Evolutionary conservation across 64 coral and sea anemone genomes (phyloP), one percentile per base, ranked within the genome.

Genomic region (Stichodactyla helianthus): DNA sequence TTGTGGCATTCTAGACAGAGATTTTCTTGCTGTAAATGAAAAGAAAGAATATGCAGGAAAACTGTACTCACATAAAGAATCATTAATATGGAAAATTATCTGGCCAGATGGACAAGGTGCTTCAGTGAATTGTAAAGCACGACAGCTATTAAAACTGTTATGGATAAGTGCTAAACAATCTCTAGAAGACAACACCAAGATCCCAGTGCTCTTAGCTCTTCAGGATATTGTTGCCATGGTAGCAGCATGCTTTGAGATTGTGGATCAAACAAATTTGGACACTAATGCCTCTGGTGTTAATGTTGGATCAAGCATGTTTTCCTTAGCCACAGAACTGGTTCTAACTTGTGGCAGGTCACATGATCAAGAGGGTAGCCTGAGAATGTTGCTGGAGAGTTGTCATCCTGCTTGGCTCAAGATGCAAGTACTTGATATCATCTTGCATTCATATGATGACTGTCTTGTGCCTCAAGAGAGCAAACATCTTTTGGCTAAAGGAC

Each of bases 381-480:
- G 91, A 51, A 85, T 92, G 11, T 88, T 95, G 35, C n/a, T 99
- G 44, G 90, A 99, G 82, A 94, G 89, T 10, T 95, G 93, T 54
- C 53, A 76, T 15, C 88, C 97, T 58, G 27, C 83, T 10, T 99
- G 97, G 97, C 64, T 99, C 53, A 83, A 83, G 52, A 85, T 99
- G 53, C 76, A 88, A 60, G 77, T 95, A 15, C 27, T 84, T 53
- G 97, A 99, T 53, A 84, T 93, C 55, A 52, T 95, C 35, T 53
- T 95, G 84, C 88, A 55, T 52, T 83, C 82, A 53, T 99, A 86
- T 82, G 86, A 91, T 61, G 88, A 99, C 56, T 61, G 88, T 51
- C 53, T 93, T 11, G 90, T 99, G 9, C 97, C 93, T 4, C n/a
- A 77, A 59, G 85, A 88, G 18, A 90, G 85, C 77, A 86, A 87